Evolutionary conservation across 1,140 invertebrate genomes (phyloP).

Genomic region (Caenorhabditis elegans): DNA sequence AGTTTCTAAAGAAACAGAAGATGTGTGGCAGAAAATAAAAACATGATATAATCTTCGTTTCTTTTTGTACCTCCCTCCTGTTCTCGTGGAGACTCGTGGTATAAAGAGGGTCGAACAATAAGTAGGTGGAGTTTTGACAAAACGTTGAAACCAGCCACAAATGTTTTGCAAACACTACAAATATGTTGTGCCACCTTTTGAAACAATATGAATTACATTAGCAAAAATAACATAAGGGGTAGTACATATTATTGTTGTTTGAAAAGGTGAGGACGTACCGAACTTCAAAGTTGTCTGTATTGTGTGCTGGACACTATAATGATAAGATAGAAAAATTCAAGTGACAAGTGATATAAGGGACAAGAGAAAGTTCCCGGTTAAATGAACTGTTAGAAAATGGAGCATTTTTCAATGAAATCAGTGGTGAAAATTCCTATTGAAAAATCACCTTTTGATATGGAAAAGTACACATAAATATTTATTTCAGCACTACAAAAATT

Average conservation of each 20-base stretch:
- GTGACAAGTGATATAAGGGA: not conserved
- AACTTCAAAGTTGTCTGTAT: not conserved
- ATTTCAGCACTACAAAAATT: too few species aligned
- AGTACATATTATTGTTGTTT: not conserved
- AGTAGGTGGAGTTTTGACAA: too few species aligned
- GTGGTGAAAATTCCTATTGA: too few species aligned
- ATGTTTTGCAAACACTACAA: too few species aligned
- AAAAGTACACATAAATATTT: too few species aligned
- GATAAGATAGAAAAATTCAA: not conserved
- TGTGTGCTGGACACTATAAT: not conserved
- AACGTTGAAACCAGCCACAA: too few species aligned
- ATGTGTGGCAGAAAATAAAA: not conserved
- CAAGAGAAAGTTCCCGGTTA: not conserved
- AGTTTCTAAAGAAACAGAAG: not conserved
- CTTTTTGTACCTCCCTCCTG: not conserved
- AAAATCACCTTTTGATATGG: too few species aligned
- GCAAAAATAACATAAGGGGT: too few species aligned
- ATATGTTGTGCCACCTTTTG: too few species aligned
- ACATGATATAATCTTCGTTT: not conserved
- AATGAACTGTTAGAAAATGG: too few species aligned
- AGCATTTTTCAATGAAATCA: too few species aligned
- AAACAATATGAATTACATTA: too few species aligned
- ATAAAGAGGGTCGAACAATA: not conserved
- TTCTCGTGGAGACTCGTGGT: not conserved
- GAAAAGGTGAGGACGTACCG: conserved; percentile 1